Conservation (phyloP, 2,113 vertebrate genomes). For the Siphamia tubifer region DNA sequence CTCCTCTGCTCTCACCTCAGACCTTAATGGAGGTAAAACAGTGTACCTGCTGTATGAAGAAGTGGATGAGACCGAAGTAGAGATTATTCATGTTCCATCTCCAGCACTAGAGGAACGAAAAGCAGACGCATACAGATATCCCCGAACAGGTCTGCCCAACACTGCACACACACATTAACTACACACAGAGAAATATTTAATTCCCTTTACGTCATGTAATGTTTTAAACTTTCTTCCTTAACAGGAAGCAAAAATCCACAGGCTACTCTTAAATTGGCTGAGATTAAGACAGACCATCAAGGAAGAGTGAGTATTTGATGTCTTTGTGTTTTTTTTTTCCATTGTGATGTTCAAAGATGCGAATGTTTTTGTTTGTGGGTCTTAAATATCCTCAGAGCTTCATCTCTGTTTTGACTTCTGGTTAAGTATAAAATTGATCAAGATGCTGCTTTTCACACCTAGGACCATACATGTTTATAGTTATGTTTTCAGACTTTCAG, state of each 20-base stretch:
- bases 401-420: too few relatives aligned
- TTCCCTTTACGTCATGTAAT: not conserved
- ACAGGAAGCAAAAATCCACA: slow-evolving; percentile 96
- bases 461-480: too few relatives aligned
- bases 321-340: not conserved
- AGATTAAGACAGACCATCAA: slow-evolving; percentile 87
- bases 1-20: slow-evolving; percentile 55
- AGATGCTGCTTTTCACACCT: too few relatives aligned
- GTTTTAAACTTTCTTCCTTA: not conserved
- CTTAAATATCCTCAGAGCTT: too few relatives aligned
- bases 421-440: too few relatives aligned
- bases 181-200: not conserved
- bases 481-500: too few relatives aligned
- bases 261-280: slow-evolving; percentile 90
- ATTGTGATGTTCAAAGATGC: too few relatives aligned
- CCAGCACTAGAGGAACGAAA: slow-evolving; percentile 94
- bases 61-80: slow-evolving; percentile 95
- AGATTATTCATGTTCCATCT: slow-evolving; percentile 95
- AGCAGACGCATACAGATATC: slow-evolving; percentile 95
- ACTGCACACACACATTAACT: not conserved
- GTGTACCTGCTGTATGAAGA: slow-evolving; percentile 92
- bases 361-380: too few relatives aligned
- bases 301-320: slow-evolving; percentile 81
- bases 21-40: slow-evolving; percentile 83
- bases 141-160: slow-evolving; percentile 86